Evolutionary conservation across 2,888 invertebrate genomes (phyloP).

Genomic region (Drosophila ustulata): DNA sequence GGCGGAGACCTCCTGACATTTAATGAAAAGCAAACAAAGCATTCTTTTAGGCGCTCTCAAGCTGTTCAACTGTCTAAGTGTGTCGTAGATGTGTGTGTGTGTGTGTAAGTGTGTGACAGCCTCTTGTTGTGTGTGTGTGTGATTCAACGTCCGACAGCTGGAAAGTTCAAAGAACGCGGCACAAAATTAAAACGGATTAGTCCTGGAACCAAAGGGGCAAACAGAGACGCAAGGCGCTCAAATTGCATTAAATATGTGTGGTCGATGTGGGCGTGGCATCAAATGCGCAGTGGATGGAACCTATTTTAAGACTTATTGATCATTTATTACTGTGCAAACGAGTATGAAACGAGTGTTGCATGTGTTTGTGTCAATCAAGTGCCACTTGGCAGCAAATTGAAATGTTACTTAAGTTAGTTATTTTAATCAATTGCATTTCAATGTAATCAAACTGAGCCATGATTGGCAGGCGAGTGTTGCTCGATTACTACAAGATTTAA

Average conservation of each 20-base stretch:
- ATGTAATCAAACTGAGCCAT: neutral
- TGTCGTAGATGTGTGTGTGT: constrained; percentile 16
- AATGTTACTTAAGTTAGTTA: constrained; percentile 20
- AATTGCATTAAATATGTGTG: constrained; percentile 29
- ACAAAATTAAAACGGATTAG: constrained; percentile 63
- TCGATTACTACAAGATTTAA: neutral
- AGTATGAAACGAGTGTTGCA: constrained; percentile 6
- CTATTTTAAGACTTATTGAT: constrained; percentile 33
- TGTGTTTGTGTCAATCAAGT: constrained; percentile 19
- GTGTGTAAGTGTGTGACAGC: constrained; percentile 17
- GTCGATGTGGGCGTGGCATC: constrained; percentile 16
- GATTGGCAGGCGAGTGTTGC: constrained; percentile 1
- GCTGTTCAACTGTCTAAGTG: constrained; percentile 43
- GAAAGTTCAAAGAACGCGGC: constrained; percentile 71
- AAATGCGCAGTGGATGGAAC: constrained; percentile 36
- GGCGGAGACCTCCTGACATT: constrained; percentile 34
- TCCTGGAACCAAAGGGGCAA: constrained; percentile 15
- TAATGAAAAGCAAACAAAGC: constrained; percentile 77
- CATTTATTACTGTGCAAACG: constrained; percentile 29
- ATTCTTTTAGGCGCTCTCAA: constrained; percentile 57
- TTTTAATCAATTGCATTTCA: constrained; percentile 15
- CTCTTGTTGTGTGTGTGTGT: neutral
- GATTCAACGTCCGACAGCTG: constrained; percentile 32
- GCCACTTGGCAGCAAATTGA: constrained; percentile 29
- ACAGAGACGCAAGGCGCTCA: neutral